Conservation (phyloP, 1,140 invertebrate species). For the Dinoponera quadriceps region DNA sequence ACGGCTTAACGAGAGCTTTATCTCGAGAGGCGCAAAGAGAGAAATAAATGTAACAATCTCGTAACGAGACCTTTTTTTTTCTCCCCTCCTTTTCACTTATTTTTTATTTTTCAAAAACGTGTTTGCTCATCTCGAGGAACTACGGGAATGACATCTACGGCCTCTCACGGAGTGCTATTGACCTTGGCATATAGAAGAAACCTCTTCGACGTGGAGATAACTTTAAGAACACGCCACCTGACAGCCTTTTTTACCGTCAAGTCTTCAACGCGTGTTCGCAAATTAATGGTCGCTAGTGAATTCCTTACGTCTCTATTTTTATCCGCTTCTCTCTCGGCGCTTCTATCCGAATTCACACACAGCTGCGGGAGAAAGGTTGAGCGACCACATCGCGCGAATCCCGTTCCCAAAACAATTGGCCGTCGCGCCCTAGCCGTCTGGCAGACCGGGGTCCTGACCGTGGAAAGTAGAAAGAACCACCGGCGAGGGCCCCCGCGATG, state of each 20-base stretch:
- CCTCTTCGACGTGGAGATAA: neutral
- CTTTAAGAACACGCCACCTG: constrained; percentile 5
- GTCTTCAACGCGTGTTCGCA: neutral
- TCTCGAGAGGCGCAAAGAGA: constrained; percentile 2
- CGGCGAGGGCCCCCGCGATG: constrained; percentile 34
- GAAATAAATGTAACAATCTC: neutral
- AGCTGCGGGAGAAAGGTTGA: neutral
- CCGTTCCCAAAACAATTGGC: constrained; percentile 22
- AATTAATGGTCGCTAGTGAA: neutral
- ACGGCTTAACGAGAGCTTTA: neutral
- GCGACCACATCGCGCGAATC: neutral
- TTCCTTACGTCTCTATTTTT: neutral
- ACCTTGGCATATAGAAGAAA: neutral
- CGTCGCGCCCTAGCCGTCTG: constrained; percentile 52
- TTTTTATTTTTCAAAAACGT: neutral
- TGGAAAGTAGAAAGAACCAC: constrained; percentile 66
- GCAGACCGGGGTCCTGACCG: constrained; percentile 46
- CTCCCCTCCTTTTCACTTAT: too few species aligned
- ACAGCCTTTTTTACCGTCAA: constrained; percentile 8
- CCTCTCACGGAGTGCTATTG: constrained; percentile 12
- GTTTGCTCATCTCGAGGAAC: neutral
- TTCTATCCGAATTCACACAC: neutral
- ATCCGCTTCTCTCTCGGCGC: neutral
- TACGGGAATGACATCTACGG: neutral
- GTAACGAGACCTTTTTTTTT: neutral